A percentile compares a stretch with the other conserved stretches of the same genome.
Evolutionary conservation across 2,113 vertebrate species (phyloP).

Genomic region (Acanthisitta chloris): DNA sequence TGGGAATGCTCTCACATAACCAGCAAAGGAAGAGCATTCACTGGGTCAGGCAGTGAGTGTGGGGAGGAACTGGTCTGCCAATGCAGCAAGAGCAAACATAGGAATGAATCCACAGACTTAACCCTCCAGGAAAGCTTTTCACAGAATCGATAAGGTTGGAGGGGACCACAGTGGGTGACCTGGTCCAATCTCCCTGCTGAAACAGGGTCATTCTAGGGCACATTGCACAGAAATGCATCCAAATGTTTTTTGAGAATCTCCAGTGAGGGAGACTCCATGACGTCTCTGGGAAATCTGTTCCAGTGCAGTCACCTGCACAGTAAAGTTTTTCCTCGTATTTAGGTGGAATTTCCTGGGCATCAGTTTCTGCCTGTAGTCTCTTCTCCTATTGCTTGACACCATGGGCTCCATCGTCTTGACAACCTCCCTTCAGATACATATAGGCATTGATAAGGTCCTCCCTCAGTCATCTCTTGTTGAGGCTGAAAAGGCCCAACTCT

Average conservation of each 20-base stretch:
- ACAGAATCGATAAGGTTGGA: neutral
- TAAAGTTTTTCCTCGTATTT: neutral
- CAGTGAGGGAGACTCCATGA: neutral
- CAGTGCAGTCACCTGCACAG: neutral
- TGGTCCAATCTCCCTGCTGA: neutral
- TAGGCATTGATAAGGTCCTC: neutral
- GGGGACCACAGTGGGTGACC: neutral
- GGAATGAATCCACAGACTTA: neutral
- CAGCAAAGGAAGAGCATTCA: neutral
- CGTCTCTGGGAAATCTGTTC: neutral
- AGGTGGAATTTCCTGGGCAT: neutral
- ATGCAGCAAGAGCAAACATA: neutral
- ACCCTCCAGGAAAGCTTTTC: neutral
- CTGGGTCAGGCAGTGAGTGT: neutral
- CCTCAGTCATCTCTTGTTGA: neutral
- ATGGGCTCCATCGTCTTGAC: neutral
- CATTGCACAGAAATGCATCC: neutral
- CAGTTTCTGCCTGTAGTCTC: neutral
- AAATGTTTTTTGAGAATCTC: neutral
- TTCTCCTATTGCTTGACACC: too few species aligned
- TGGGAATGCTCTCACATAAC: neutral
- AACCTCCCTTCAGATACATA: neutral
- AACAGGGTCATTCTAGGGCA: neutral
- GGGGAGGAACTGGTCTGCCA: neutral
- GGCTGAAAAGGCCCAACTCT: too few species aligned